phyloP scores from a whole-genome alignment of 2,888 invertebrate genomes.

The Synergus itoensis region DNA sequence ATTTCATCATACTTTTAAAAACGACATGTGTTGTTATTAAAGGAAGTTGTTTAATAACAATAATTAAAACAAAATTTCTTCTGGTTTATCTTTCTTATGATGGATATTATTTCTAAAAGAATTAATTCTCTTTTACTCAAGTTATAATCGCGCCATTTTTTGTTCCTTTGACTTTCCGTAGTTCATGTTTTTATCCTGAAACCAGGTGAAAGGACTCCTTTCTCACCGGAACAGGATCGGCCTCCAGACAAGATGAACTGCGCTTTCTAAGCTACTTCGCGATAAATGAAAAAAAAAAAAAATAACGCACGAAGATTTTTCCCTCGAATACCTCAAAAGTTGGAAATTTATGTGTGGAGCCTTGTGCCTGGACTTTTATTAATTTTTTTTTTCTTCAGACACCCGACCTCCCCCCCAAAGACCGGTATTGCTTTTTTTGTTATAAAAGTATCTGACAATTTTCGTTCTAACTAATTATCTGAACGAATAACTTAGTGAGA shows the following conservation, averaged over 20 bases:
- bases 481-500: neutral
- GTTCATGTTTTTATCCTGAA: conserved; percentile 34
- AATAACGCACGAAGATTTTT: neutral
- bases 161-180: conserved; percentile 12
- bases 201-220: conserved; percentile 36
- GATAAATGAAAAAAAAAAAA: conserved; percentile 15
- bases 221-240: conserved; percentile 33
- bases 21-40: neutral
- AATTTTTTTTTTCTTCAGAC: too few relatives aligned
- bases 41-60: too few relatives aligned
- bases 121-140: neutral
- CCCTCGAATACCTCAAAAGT: neutral
- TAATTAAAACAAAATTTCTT: neutral
- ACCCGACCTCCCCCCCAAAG: too few relatives aligned
- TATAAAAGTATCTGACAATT: neutral
- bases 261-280: conserved; percentile 21
- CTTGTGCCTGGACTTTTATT: neutral
- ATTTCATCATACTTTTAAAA: neutral
- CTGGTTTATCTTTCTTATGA: neutral
- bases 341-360: too few relatives aligned
- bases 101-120: neutral
- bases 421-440: neutral
- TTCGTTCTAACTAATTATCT: neutral
- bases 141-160: neutral
- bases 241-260: conserved; percentile 32